phyloP scores from a whole-genome alignment of 2,888 invertebrate species.

The Cinara cedri region DNA sequence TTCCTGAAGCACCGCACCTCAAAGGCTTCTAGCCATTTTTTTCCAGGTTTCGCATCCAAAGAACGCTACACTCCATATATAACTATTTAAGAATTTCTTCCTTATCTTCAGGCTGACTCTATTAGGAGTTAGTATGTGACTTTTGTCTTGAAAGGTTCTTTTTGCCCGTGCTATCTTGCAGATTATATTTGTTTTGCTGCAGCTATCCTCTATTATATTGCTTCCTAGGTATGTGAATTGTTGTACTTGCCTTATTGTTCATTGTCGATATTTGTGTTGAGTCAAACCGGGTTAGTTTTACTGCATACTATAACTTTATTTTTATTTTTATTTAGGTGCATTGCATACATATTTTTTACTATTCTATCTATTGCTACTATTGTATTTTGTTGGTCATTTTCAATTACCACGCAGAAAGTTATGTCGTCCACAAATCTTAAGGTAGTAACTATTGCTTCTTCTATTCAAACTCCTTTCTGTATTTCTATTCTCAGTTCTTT shows the following conservation, averaged over 20 bases:
- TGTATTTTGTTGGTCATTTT: too few species aligned
- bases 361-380: too few species aligned
- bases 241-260: slow-evolving; percentile 5
- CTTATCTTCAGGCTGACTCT: slow-evolving; percentile 9
- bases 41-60: slow-evolving; percentile 36
- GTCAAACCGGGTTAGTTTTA: not conserved
- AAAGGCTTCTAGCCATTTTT: too few species aligned
- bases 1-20: too few species aligned
- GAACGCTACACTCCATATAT: slow-evolving; percentile 10
- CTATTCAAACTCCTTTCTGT: too few species aligned
- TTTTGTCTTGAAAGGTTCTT: not conserved
- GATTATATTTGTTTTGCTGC: slow-evolving; percentile 18
- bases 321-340: not conserved
- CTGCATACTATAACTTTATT: not conserved
- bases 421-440: too few species aligned
- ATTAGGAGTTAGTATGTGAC: not conserved
- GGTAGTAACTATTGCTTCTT: too few species aligned
- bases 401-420: too few species aligned
- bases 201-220: slow-evolving; percentile 4
- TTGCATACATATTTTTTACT: too few species aligned
- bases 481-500: too few species aligned
- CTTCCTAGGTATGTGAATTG: not conserved
- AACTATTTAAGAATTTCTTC: slow-evolving; percentile 28
- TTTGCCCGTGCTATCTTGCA: slow-evolving; percentile 6
- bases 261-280: slow-evolving; percentile 10